Evolutionary conservation across 2,888 invertebrate genomes (phyloP), one percentile per base, ranked within the genome.

Genomic region (Liopterus haemorrhoidalis): DNA sequence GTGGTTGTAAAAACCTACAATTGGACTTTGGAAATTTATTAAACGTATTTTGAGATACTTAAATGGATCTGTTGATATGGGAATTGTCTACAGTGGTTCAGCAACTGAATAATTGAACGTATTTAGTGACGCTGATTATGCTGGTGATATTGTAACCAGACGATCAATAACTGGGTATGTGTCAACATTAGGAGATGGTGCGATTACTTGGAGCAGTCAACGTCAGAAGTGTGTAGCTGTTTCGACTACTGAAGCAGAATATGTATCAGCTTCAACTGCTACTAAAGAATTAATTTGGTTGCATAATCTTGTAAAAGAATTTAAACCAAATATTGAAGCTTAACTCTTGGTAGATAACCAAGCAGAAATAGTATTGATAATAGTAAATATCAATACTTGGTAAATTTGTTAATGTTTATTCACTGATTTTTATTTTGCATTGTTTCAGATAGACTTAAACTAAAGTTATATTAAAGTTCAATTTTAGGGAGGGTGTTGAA

Each of bases 251-350:
- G 44, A 48, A 30, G 32, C 59, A 1, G 57, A 59, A 35, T 48
- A 58, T 28, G 52, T 59, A 14, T 58, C 59, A 16, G 58, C 54
- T 9, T 55, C 51, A 33, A 49, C 51, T 35, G 52, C 52, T n/a
- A 45, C 52, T 6, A 46, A 52, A 35, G 58, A 59, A 36, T n/a
- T 54, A 5, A 46, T 59, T 5, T 60, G 60, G 59, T 41, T 59
- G 12, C 41, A 40, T 5, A 30, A 49, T 11, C 24, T 57, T 2
- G 27, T 56, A 5, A 30, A 42, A n/a, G 49, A 50, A 16, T 9
- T 55, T 15, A 22, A n/a, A n/a, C n/a, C n/a, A n/a, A n/a, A 28
- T 3, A 9, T 22, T 22, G 20, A 45, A 25, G 51, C 52, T 8
- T 38, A 38, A 9, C 12, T 57, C 2, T 27, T 44, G 8, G 42